Base-by-base conservation (phyloP, 2,113 vertebrate species). In the Eidolon helvum region DNA sequence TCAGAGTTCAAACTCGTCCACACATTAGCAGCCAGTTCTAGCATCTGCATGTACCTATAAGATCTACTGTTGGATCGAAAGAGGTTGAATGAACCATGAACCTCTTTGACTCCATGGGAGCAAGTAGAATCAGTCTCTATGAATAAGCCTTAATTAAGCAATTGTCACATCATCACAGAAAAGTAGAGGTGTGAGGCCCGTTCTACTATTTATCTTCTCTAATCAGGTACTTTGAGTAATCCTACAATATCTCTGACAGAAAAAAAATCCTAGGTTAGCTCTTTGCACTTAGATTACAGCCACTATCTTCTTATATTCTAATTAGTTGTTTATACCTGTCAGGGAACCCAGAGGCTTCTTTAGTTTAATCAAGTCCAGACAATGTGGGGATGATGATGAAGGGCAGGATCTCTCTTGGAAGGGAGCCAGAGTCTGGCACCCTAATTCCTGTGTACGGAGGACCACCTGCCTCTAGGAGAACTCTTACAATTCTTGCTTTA, bases 141-240 rank as follows among this genome's bases (percentile, higher is more conserved):
- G 74, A 94, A 77, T 65, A 94, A 92, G 63, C 61, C 50, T 83
- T 87, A 77, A 86, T 61, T 65, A 72, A 45, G 33, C 75, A 78
- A 50, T 77, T 79, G 83, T 63, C 84, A 78, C 14, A 55, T 45
- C 33, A 19, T 50, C 72, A 24, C 63, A 50, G 40, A 65, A 77
- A 80, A 79, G 65, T 11, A 77, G 57, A 53, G 11, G 6, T 7
- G 30, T 28, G 53, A 68, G 12, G 43, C 66, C 33, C 50, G 0
- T 57, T 88, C 80, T 45, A 75, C 40, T 33, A 9, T 50, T 65
- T 75, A 75, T 85, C 43, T 50, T 89, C 74, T 69, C 71, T 16
- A 65, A 91, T 86, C 50, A 65, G 72, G 50, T 79, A 48, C 50
- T 89, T n/a, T 21, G 35, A 92, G 40, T 33, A n/a, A 43, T 96